Percentiles rank a stretch among this genome's conserved stretches.
phyloP scores from a whole-genome alignment of 2,113 vertebrate genomes.

The Notechis scutatus region DNA sequence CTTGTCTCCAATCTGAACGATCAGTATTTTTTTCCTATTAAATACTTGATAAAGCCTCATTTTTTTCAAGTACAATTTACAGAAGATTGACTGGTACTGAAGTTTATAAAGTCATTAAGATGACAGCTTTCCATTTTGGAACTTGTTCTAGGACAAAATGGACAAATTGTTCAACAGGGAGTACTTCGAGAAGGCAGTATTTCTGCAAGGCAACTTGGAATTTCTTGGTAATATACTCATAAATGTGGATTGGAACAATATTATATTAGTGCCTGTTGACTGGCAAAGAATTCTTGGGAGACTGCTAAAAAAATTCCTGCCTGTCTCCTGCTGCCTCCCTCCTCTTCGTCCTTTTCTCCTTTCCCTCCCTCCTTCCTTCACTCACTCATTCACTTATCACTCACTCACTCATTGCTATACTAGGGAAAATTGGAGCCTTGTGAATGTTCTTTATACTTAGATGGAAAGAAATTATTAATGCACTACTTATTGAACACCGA shows the following conservation, averaged over 20 bases:
- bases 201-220: neutral
- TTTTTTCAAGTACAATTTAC: neutral
- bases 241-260: neutral
- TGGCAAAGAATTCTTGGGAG: neutral
- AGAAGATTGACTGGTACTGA: neutral
- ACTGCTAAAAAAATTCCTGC: neutral
- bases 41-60: neutral
- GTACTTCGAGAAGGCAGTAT: conserved; percentile 16
- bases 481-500: neutral
- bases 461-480: neutral
- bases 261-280: neutral
- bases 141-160: conserved; percentile 18
- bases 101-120: neutral
- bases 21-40: neutral
- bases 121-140: neutral
- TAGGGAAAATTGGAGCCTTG: neutral
- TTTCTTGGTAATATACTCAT: conserved; percentile 4
- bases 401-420: neutral
- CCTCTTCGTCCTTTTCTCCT: neutral
- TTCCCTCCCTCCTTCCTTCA: neutral
- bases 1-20: neutral
- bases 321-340: neutral
- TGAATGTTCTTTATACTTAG: neutral
- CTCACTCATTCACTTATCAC: neutral
- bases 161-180: neutral